These are phyloP conservation scores for Agrotis ipsilon DNA, from an alignment of 2,888 invertebrate species.

Conservation along the genomic window DNA sequence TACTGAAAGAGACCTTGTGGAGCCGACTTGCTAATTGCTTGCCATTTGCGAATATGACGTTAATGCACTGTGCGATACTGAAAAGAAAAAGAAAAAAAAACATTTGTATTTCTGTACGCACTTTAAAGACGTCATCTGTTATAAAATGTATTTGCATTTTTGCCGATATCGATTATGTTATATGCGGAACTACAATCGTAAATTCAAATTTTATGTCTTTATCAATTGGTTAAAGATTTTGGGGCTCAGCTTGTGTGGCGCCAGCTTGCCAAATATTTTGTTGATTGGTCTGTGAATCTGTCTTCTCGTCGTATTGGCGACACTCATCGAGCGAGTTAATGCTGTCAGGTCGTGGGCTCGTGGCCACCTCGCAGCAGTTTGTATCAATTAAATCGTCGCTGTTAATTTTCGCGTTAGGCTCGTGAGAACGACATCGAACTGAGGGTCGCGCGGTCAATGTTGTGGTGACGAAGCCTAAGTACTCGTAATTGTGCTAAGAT, in stretches of 20 bases:
- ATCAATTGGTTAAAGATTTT: constrained; percentile 37
- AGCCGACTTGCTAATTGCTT: constrained; percentile 60
- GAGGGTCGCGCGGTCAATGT: constrained; percentile 70
- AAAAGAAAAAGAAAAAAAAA: constrained; percentile 3
- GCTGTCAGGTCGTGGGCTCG: constrained; percentile 62
- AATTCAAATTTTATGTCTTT: constrained; percentile 46
- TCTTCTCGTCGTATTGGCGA: constrained; percentile 55
- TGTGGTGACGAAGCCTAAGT: constrained; percentile 63
- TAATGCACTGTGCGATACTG: constrained; percentile 34
- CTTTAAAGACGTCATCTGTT: constrained; percentile 36
- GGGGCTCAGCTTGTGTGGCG: constrained; percentile 10
- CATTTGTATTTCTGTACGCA: constrained; percentile 27
- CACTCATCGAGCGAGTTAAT: constrained; percentile 64
- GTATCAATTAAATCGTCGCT: constrained; percentile 87
- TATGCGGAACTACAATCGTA: constrained; percentile 41
- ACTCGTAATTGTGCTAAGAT: constrained; percentile 37
- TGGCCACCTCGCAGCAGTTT: constrained; percentile 74
- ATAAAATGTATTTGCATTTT: constrained; percentile 22
- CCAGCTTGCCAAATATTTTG: constrained; percentile 35
- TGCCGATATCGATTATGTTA: constrained; percentile 30
- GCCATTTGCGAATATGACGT: constrained; percentile 56
- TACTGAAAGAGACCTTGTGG: constrained; percentile 73
- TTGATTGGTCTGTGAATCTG: constrained; percentile 61
- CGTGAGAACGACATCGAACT: constrained; percentile 79
- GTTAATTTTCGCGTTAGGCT: constrained; percentile 83